Evolutionary conservation across 2,113 vertebrate genomes (phyloP).

Genomic region (Cercocebus atys): DNA sequence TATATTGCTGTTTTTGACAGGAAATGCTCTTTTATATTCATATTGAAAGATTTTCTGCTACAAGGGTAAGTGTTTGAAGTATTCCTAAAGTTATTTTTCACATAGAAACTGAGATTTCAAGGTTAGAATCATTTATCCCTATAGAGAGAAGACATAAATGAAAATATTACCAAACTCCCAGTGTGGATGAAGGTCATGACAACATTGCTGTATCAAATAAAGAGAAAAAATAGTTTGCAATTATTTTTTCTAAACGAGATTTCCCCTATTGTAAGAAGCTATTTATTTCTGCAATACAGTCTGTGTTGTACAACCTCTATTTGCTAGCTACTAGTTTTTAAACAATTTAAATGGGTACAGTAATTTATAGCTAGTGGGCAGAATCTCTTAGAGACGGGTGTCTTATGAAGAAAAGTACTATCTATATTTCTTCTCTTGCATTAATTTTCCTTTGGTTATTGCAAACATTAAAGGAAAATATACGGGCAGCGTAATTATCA

Average conservation of each 20-base stretch:
- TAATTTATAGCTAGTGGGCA: slow-evolving; percentile 44
- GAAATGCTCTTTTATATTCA: neutral
- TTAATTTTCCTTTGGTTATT: slow-evolving; percentile 65
- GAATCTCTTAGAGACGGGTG: slow-evolving; percentile 4
- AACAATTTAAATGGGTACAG: slow-evolving; percentile 52
- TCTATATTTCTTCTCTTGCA: slow-evolving; percentile 56
- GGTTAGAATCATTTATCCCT: slow-evolving; percentile 3
- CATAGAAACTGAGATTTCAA: slow-evolving; percentile 34
- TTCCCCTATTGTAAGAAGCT: neutral
- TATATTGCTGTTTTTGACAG: neutral
- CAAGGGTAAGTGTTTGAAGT: neutral
- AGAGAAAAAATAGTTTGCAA: neutral
- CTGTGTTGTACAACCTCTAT: neutral
- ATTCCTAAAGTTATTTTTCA: slow-evolving; percentile 22
- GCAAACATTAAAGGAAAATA: slow-evolving; percentile 62
- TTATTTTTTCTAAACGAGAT: slow-evolving; percentile 38
- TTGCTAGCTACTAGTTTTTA: slow-evolving; percentile 12
- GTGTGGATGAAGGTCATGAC: neutral
- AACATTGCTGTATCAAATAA: slow-evolving; percentile 35
- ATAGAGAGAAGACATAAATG: slow-evolving; percentile 45
- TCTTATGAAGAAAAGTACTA: slow-evolving; percentile 53
- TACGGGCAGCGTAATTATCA: slow-evolving; percentile 46
- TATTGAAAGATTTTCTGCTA: neutral
- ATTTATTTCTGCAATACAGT: slow-evolving; percentile 24
- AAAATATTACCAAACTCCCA: slow-evolving; percentile 36